A percentile compares a stretch with the other conserved stretches of the same genome.
Conservation (phyloP, 2,888 invertebrate species). For the Agapetus fuscipes region DNA sequence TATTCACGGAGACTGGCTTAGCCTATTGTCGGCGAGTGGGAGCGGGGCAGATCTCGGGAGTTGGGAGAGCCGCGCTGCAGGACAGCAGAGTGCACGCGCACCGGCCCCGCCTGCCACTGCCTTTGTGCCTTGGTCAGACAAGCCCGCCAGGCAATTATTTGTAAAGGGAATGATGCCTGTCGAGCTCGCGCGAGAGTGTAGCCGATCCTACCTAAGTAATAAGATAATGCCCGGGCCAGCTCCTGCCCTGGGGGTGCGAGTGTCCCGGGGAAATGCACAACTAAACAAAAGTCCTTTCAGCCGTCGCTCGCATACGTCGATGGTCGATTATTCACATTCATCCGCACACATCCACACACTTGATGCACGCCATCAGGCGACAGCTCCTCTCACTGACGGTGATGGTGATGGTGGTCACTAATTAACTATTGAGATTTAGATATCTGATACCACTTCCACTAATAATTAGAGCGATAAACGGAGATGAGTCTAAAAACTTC, state of each 20-base stretch:
- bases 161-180: conserved; percentile 22
- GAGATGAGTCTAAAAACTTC: conserved; percentile 12
- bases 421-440: too few relatives aligned
- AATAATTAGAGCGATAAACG: conserved; percentile 13
- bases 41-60: not conserved
- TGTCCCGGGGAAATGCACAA: conserved; percentile 14
- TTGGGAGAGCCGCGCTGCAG: not conserved
- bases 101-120: too few relatives aligned
- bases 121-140: too few relatives aligned
- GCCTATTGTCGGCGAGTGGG: conserved; percentile 7
- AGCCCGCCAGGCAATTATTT: conserved; percentile 17
- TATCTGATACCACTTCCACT: conserved; percentile 18
- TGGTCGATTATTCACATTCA: conserved; percentile 20
- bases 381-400: too few relatives aligned
- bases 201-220: conserved; percentile 14
- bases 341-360: conserved; percentile 14
- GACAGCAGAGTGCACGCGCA: too few relatives aligned
- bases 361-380: not conserved
- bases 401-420: too few relatives aligned
- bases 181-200: conserved; percentile 18
- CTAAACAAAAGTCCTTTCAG: conserved; percentile 22
- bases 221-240: not conserved
- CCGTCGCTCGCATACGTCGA: conserved; percentile 20
- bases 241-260: not conserved
- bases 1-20: conserved; percentile 8